These are phyloP conservation scores for Meriones psammophilus DNA, from an alignment of 2,797 vertebrate species.

Conservation along the genomic window DNA sequence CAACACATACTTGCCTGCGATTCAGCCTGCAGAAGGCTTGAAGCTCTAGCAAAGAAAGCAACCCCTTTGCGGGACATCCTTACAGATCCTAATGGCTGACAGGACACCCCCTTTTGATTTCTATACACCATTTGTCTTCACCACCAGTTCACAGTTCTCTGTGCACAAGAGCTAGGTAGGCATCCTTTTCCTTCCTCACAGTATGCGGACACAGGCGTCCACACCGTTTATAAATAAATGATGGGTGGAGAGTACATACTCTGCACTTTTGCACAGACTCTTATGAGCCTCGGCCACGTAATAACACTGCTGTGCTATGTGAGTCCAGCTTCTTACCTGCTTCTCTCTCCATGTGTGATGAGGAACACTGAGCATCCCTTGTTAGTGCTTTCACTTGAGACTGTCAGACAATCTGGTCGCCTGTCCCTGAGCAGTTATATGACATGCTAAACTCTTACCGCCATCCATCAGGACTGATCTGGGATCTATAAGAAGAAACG, in stretches of 20 bases:
- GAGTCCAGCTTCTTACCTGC: neutral
- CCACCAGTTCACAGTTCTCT: neutral
- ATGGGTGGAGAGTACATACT: neutral
- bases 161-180: neutral
- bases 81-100: neutral
- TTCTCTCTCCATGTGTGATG: neutral
- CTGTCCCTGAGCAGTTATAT: constrained; percentile 53
- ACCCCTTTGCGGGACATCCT: neutral
- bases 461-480: constrained; percentile 68
- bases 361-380: neutral
- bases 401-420: constrained; percentile 34
- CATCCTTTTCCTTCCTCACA: neutral
- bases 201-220: neutral
- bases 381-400: constrained; percentile 5
- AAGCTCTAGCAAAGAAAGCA: neutral
- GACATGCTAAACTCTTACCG: constrained; percentile 49
- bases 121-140: neutral
- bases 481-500: constrained; percentile 62
- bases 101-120: neutral
- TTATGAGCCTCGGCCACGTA: neutral
- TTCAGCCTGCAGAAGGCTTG: neutral
- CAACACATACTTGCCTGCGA: neutral
- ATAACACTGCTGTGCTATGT: neutral
- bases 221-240: neutral
- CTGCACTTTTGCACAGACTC: neutral